Evolutionary conservation across 2,888 invertebrate species (phyloP).

Genomic region (Chymomyza procnemis): DNA sequence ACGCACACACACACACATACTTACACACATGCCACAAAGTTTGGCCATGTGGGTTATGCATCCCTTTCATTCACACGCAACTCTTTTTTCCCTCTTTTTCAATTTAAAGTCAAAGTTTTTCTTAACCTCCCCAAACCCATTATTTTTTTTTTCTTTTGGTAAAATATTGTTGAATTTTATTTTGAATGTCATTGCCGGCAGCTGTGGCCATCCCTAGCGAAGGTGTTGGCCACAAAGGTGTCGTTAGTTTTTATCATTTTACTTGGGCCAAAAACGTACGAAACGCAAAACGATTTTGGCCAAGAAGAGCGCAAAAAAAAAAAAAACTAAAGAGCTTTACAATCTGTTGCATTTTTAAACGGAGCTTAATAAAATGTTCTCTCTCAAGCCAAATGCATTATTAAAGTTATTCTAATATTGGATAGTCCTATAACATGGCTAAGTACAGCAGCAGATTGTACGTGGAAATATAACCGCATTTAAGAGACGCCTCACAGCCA

Average conservation of each 20-base stretch:
- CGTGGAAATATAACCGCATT: conserved; percentile 6
- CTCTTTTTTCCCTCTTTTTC: conserved; percentile 48
- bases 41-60: conserved; percentile 14
- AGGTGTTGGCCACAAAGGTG: conserved; percentile 38
- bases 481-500: neutral
- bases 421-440: conserved; percentile 21
- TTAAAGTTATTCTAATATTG: conserved; percentile 43
- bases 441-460: conserved; percentile 30
- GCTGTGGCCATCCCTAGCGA: conserved; percentile 41
- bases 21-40: conserved; percentile 34
- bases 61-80: neutral
- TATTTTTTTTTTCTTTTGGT: conserved; percentile 18
- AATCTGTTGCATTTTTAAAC: neutral
- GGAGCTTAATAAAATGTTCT: neutral
- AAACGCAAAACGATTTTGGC: neutral
- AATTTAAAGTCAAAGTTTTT: conserved; percentile 65
- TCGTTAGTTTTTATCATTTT: conserved; percentile 20
- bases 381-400: neutral
- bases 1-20: conserved; percentile 22
- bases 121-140: conserved; percentile 31
- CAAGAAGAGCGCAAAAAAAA: neutral
- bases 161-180: conserved; percentile 27
- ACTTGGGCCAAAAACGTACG: neutral
- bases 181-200: conserved; percentile 54
- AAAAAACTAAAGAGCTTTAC: neutral